These are phyloP conservation scores for Bombus waltoni DNA, from an alignment of 1,140 invertebrate genomes.

Conservation along the genomic window DNA sequence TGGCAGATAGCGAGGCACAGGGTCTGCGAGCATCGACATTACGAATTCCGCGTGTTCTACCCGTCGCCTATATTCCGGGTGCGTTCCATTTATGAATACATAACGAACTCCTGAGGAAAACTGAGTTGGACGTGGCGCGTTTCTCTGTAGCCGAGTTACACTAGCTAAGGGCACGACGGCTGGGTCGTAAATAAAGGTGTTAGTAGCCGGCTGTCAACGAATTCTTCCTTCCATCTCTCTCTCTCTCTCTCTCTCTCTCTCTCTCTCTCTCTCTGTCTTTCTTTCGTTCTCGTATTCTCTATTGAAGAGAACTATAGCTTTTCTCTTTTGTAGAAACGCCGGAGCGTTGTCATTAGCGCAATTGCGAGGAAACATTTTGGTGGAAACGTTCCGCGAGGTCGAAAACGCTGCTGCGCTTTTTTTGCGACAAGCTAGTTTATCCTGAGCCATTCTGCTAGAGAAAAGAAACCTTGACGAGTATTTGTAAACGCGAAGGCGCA, in stretches of 20 bases:
- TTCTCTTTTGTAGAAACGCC: constrained; percentile 14
- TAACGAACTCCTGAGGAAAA: constrained; percentile 70
- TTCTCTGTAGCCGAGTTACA: constrained; percentile 6
- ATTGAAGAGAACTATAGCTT: constrained; percentile 1
- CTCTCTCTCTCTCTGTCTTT: neutral
- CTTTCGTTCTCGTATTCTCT: neutral
- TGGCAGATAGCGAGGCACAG: neutral
- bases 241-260: neutral
- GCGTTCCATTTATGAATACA: constrained; percentile 75
- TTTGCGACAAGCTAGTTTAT: neutral
- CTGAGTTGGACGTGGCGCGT: constrained; percentile 46
- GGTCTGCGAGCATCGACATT: constrained; percentile 59
- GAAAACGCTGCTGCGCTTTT: constrained; percentile 1
- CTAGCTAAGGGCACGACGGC: neutral
- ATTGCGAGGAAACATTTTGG: constrained; percentile 27
- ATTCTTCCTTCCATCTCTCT: constrained; percentile 4
- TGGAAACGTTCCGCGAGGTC: neutral
- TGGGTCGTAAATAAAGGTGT: constrained; percentile 41
- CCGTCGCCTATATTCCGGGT: constrained; percentile 66
- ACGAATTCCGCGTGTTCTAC: constrained; percentile 68
- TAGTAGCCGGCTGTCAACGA: constrained; percentile 48
- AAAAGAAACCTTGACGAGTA: neutral
- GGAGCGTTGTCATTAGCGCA: constrained; percentile 55
- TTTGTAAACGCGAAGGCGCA: constrained; percentile 1
- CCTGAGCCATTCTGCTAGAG: neutral